Percentiles rank a stretch among this genome's conserved stretches.
These are phyloP conservation scores for Zaprionus ornatus DNA, from an alignment of 1,140 invertebrate species.

Conservation along the genomic window DNA sequence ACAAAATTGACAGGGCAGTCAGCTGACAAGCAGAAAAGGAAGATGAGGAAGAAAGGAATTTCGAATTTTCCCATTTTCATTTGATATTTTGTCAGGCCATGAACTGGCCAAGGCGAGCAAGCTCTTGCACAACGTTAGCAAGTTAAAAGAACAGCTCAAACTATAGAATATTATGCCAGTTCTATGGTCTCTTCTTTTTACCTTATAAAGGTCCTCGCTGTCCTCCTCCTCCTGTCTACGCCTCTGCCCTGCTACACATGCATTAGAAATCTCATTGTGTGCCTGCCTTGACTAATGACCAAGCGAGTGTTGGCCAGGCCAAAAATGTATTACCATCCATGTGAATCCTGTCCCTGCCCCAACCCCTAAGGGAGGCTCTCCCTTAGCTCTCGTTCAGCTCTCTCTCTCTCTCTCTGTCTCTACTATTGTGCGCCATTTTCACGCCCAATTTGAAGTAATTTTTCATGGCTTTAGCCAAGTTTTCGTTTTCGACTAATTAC, in stretches of 20 bases:
- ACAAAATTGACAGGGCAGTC: not conserved
- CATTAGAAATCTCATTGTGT: slow-evolving; percentile 1
- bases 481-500: slow-evolving; percentile 68
- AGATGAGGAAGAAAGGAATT: not conserved
- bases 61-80: not conserved
- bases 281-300: not conserved
- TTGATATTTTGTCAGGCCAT: not conserved
- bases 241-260: not conserved
- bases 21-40: not conserved
- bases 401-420: not conserved
- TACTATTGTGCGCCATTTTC: slow-evolving; percentile 54
- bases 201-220: no score
- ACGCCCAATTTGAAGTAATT: slow-evolving; percentile 71
- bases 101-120: not conserved
- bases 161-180: not conserved
- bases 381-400: no score
- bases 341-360: not conserved
- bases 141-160: not conserved
- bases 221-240: not conserved
- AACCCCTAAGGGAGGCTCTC: no score
- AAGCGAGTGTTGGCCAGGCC: not conserved
- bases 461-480: slow-evolving; percentile 68
- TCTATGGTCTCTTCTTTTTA: not conserved
- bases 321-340: not conserved
- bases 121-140: not conserved